Evolutionary conservation across 2,888 invertebrate species (phyloP), one percentile per base, ranked within the genome.

Genomic region (Aspidiotus rigidus): DNA sequence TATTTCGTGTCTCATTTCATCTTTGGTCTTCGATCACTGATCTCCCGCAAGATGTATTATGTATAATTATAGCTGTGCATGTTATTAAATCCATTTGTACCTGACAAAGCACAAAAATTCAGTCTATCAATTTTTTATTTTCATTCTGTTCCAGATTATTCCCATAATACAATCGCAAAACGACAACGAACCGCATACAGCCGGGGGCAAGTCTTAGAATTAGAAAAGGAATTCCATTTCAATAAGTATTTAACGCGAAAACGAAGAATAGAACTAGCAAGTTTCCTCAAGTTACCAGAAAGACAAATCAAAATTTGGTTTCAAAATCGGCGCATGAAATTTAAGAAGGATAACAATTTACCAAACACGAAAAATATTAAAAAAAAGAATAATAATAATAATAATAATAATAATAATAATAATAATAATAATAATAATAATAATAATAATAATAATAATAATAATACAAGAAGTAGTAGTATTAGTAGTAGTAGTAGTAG

Each of bases 221-320:
- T 97, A 77, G 96, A 96, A 79, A 96, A 96, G 79, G 96, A 96
- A 83, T 97, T 97, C 80, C 95, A 96, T 80, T 96, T 90, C 84
- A 97, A 96, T 83, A 86, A 93, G 77, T 97, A 97, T 82, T 84
- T 97, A 79, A 95, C 96, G 71, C 85, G 97, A 75, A 85, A 96
- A 79, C 84, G 96, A 81, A 84, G 97, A 78, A 95, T 97, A 80
- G 97, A 97, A 83, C 96, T 97, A 79, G 96, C 97, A 59, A 96
- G 97, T 81, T 90, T 93, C 75, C 84, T 97, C 79, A 91, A 92
- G 79, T 84, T 97, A 75, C 92, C 93, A 71, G 93, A 93, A 78
- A 81, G 93, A 75, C 93, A 93, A 81, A 92, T 90, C 76, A 90
- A 90, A 81, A 90, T 90, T 78, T 90, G 90, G 90, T 90, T 92